Base-by-base conservation (phyloP, 2,888 invertebrate species). In the Tortrix viridana region DNA sequence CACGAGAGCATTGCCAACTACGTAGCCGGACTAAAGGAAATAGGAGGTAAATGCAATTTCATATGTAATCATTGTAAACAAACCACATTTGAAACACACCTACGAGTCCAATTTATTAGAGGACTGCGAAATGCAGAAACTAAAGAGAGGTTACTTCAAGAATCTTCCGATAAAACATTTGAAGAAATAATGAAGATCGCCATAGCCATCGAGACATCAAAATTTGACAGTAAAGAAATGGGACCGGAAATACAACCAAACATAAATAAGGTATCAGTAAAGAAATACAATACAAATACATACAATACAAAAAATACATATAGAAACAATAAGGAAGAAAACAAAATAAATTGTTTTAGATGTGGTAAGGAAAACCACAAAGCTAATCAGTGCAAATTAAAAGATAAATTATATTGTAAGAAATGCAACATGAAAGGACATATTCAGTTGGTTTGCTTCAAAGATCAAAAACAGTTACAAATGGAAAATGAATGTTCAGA, bases 11-110 rank as follows among this genome's bases (percentile, higher is more conserved):
- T 50, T 14, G 50, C 59, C 4, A 59, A 50, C 16, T 56, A 32
- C 22, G 61, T 61, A 1, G 61, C 50, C 1, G 50, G 44, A 12
- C 22, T 65, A 6, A 65, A 55, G 44, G 56, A 52, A 53, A 60
- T 65, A 14, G 60, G 56, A 2, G 60, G 56, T 5, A 65, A 65
- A 56, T 65, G 65, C 19, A 60, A 65, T 47, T 65, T 65, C n/a
- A 57, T 46, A 6, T 60, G 60, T 20, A 65, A 48, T 23, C 37
- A 59, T 12, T 65, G 65, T 47, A 19, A 61, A 37, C n/a, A 46
- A 5, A 12, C 41, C 0, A 64, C 64, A 16, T 54, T 64, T 49
- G 64, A 64, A 1, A 64, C 64, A 0, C 64, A 64, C 20, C 54
- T 64, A 1, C 37, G 64, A 16, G 64, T 64, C 0, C 64, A 64